Evolutionary conservation across 2,797 vertebrate species (phyloP).

Genomic region (Lutjanus argentimaculatus): DNA sequence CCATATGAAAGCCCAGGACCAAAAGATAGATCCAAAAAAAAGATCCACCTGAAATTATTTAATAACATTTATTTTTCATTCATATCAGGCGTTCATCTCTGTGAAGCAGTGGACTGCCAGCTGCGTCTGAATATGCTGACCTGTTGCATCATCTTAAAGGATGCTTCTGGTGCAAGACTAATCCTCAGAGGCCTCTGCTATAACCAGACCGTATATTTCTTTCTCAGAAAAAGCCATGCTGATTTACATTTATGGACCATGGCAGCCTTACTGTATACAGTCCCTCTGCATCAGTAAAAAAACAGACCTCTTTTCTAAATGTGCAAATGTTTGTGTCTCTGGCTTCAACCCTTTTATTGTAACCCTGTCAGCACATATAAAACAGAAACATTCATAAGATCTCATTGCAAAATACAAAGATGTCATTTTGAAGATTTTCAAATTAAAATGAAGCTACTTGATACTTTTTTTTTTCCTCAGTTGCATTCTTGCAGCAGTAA

Average conservation of each 20-base stretch:
- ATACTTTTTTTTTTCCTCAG: not conserved
- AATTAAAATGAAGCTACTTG: not conserved
- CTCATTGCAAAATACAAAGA: not conserved
- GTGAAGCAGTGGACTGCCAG: constrained; percentile 5
- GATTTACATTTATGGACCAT: constrained; percentile 83
- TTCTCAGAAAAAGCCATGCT: constrained; percentile 73
- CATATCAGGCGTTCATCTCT: constrained; percentile 15
- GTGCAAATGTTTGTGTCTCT: constrained; percentile 52
- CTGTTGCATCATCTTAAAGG: constrained; percentile 65
- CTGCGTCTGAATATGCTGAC: constrained; percentile 26
- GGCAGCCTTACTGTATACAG: constrained; percentile 72
- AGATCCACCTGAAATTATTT: constrained; percentile 37
- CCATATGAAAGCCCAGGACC: constrained; percentile 32
- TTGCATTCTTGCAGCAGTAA: not conserved
- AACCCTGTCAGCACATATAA: constrained; percentile 37
- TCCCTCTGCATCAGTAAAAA: constrained; percentile 81
- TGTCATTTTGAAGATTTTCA: constrained; percentile 10
- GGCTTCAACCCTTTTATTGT: constrained; percentile 41
- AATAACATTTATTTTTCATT: constrained; percentile 37
- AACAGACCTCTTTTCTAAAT: constrained; percentile 64
- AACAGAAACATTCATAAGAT: constrained; percentile 10
- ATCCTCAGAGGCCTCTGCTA: constrained; percentile 65
- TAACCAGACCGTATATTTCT: constrained; percentile 69
- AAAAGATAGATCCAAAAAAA: constrained; percentile 16
- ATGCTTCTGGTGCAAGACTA: constrained; percentile 39